Percentiles rank a stretch among this genome's conserved stretches.
Conservation (phyloP, 2,797 vertebrate species). For the Cheirogaleus major region DNA sequence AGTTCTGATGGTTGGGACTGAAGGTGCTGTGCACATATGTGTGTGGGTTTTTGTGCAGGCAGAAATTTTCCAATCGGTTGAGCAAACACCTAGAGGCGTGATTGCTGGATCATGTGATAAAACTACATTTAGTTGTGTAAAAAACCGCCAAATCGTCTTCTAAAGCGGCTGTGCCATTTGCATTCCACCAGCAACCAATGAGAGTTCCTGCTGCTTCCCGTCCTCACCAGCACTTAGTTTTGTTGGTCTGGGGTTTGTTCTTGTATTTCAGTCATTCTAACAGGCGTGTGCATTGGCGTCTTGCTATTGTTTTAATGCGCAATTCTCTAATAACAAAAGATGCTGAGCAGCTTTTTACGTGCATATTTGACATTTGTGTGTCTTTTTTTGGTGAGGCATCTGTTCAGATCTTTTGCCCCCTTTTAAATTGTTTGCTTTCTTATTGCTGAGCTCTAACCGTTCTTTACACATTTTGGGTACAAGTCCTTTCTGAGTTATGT, state of each 20-base stretch:
- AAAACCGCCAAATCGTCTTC: neutral
- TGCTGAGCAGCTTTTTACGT: accelerated
- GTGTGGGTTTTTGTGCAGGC: neutral
- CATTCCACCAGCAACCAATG: neutral
- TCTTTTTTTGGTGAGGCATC: too few relatives aligned
- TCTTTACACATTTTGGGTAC: neutral
- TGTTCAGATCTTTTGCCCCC: neutral
- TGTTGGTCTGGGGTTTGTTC: accelerated
- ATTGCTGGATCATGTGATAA: accelerated
- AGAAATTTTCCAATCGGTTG: neutral
- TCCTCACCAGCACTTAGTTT: accelerated
- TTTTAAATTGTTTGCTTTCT: neutral
- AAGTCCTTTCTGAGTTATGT: too few relatives aligned
- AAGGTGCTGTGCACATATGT: accelerated
- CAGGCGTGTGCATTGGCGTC: neutral
- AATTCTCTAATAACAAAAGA: accelerated
- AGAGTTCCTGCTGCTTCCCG: accelerated
- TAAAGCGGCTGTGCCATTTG: too few relatives aligned
- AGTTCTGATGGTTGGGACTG: accelerated
- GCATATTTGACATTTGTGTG: accelerated
- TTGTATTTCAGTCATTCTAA: neutral
- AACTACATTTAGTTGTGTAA: neutral
- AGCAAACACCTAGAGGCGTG: too few relatives aligned
- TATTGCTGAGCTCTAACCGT: neutral
- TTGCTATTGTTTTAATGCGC: too few relatives aligned